These are phyloP conservation scores for Siniperca chuatsi DNA, from an alignment of 2,113 vertebrate genomes.

Conservation along the genomic window DNA sequence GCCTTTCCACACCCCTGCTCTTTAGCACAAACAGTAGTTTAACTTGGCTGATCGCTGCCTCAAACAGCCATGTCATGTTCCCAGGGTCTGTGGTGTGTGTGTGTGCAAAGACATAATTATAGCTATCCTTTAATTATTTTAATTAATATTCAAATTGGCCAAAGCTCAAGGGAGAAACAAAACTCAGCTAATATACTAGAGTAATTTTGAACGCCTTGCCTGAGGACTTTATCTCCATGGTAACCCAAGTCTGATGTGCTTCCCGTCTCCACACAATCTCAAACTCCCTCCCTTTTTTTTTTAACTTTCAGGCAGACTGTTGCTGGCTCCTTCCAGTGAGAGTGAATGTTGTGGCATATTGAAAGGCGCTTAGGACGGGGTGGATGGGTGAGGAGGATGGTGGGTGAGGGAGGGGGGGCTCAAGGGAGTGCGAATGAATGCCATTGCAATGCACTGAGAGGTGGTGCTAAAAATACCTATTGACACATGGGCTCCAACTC, in stretches of 20 bases:
- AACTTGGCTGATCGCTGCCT: conserved; percentile 27
- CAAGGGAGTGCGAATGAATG: conserved; percentile 78
- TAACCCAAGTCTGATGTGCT: conserved; percentile 54
- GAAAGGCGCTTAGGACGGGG: conserved; percentile 35
- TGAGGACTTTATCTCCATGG: conserved; percentile 47
- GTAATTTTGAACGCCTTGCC: conserved; percentile 33
- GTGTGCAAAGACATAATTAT: conserved; percentile 50
- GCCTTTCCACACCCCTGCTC: conserved; percentile 30
- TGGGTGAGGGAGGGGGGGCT: conserved; percentile 36
- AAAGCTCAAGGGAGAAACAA: conserved; percentile 36
- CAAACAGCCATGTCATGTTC: conserved; percentile 32
- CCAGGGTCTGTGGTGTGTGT: conserved; percentile 19
- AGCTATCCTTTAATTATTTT: conserved; percentile 59
- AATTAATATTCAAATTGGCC: conserved; percentile 61
- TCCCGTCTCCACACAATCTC: conserved; percentile 31
- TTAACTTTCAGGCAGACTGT: conserved; percentile 49
- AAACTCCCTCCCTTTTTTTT: conserved; percentile 34
- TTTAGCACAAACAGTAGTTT: conserved; percentile 44
- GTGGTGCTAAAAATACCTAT: conserved; percentile 84
- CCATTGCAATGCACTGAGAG: conserved; percentile 86
- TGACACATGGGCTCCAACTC: conserved; percentile 83
- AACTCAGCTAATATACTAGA: conserved; percentile 34
- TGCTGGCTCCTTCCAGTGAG: conserved; percentile 77
- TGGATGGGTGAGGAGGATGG: conserved; percentile 17
- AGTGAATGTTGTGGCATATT: conserved; percentile 70